Conservation (phyloP, 2,113 vertebrate species). For the Pungitius pungitius region DNA sequence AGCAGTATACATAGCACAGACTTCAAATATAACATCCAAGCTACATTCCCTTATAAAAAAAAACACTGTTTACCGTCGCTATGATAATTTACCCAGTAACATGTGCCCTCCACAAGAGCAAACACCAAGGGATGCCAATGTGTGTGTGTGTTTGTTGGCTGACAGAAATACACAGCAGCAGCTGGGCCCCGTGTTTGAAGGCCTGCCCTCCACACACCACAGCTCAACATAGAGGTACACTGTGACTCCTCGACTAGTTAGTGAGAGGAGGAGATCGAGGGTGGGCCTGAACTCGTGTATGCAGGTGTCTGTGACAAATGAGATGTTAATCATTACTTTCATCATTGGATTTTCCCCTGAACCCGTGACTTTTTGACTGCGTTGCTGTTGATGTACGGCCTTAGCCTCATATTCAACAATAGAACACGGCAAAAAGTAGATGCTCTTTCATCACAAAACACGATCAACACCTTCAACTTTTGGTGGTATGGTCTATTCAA, state of each 20-base stretch:
- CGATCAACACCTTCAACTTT: background rate
- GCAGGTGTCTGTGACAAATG: conserved; percentile 75
- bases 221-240: conserved; percentile 72
- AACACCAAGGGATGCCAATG: conserved; percentile 70
- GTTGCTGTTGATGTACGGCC: background rate
- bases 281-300: conserved; percentile 70
- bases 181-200: conserved; percentile 74
- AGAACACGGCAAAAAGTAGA: background rate
- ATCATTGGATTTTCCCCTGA: conserved; percentile 20
- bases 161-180: conserved; percentile 77
- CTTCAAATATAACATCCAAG: conserved; percentile 68
- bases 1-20: conserved; percentile 67
- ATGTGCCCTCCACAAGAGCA: conserved; percentile 76
- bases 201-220: conserved; percentile 62
- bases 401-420: background rate
- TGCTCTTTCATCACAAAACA: background rate
- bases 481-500: background rate
- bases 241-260: conserved; percentile 76
- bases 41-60: conserved; percentile 67
- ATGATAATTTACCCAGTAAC: conserved; percentile 79
- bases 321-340: conserved; percentile 70
- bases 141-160: conserved; percentile 71
- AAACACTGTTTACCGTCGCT: conserved; percentile 78
- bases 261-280: conserved; percentile 67
- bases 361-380: conserved; percentile 5